Conservation (phyloP, 1,140 invertebrate genomes). For the Orius insidiosus region DNA sequence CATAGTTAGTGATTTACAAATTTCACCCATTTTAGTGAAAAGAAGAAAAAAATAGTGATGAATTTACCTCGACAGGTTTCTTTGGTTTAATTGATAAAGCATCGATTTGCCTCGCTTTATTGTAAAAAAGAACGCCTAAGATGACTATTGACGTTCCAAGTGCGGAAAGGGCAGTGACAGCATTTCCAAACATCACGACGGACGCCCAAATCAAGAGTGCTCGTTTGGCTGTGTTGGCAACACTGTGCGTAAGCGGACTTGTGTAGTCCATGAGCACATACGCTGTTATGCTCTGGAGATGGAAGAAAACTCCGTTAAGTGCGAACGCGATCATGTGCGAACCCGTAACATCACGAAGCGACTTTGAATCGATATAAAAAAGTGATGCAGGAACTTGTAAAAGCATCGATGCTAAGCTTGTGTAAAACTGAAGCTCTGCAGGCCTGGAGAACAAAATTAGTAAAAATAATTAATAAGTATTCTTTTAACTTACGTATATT, state of each 20-base stretch:
- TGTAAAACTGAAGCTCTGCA: slow-evolving; percentile 75
- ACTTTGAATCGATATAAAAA: slow-evolving; percentile 39
- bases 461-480: background rate
- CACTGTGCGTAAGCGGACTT: slow-evolving; percentile 73
- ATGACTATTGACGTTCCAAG: slow-evolving; percentile 59
- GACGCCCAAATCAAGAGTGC: slow-evolving; percentile 72
- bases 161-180: slow-evolving; percentile 57
- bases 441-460: slow-evolving; percentile 35
- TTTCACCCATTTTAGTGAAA: no score
- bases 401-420: slow-evolving; percentile 58
- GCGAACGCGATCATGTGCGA: slow-evolving; percentile 43
- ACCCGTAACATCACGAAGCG: slow-evolving; percentile 25
- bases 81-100: no score
- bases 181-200: slow-evolving; percentile 61
- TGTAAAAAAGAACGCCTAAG: slow-evolving; percentile 60
- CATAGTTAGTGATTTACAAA: no score
- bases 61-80: no score
- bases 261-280: slow-evolving; percentile 76
- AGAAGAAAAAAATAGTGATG: no score
- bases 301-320: slow-evolving; percentile 67
- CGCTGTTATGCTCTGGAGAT: slow-evolving; percentile 73
- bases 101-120: slow-evolving; percentile 47
- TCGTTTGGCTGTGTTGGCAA: slow-evolving; percentile 70
- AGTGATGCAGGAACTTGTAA: slow-evolving; percentile 60
- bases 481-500: slow-evolving; percentile 49